Conservation (phyloP, 2,113 vertebrate genomes). For the Ammodytes marinus region DNA sequence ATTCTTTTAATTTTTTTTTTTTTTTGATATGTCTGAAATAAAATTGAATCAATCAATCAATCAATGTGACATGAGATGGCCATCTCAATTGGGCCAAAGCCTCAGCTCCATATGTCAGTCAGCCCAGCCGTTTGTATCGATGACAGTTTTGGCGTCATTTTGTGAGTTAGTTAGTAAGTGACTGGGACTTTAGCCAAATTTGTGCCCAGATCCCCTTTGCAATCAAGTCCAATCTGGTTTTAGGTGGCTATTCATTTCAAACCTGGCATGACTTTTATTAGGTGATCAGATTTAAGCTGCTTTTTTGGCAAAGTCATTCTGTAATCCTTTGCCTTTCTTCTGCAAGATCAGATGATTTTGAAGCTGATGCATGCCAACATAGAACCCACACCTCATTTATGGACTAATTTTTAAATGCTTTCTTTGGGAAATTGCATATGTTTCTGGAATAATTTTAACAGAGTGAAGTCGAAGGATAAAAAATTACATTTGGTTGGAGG, state of each 20-base stretch:
- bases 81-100: constrained; percentile 3
- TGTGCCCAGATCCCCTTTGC: not conserved
- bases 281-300: not conserved
- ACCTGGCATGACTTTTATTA: not conserved
- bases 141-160: not conserved
- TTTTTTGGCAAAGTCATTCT: not conserved
- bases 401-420: not conserved
- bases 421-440: not conserved
- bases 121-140: not conserved
- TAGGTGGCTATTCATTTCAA: not conserved
- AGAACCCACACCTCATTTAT: not conserved
- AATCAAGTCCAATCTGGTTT: not conserved
- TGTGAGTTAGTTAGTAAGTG: not conserved
- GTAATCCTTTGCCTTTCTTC: not conserved
- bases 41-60: constrained; percentile 17
- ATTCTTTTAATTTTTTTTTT: too few species aligned
- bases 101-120: not conserved
- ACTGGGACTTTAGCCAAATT: not conserved
- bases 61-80: constrained; percentile 8
- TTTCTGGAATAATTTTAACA: not conserved
- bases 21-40: too few species aligned
- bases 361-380: not conserved
- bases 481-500: not conserved
- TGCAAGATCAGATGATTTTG: not conserved
- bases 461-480: not conserved